Percentiles rank a stretch among this genome's conserved stretches.
Evolutionary conservation across 2,113 vertebrate species (phyloP).

Genomic region (Saccopteryx leptura): DNA sequence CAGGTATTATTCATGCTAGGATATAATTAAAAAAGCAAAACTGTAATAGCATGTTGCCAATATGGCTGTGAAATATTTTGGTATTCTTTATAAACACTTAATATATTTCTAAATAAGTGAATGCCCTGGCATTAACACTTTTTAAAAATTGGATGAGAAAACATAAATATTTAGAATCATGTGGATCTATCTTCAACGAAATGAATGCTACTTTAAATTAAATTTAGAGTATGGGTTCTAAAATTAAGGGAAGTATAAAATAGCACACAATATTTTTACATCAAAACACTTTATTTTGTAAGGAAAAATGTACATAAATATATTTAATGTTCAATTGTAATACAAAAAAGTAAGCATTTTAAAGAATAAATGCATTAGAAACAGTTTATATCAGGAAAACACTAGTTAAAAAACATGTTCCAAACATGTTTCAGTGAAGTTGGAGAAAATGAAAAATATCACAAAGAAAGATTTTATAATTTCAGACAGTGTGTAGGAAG

Average conservation of each 20-base stretch:
- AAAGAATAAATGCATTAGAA: background rate
- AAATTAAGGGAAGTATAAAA: background rate
- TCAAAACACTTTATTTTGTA: background rate
- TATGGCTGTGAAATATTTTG: background rate
- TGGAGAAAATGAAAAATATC: conserved; percentile 6
- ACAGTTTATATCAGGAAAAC: background rate
- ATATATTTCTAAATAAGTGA: background rate
- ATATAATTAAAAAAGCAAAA: conserved; percentile 38
- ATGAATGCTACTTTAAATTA: background rate
- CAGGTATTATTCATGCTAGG: background rate
- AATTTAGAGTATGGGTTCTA: background rate
- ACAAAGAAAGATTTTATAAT: conserved; percentile 35
- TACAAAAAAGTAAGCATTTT: background rate
- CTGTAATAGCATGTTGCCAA: background rate
- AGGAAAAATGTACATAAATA: background rate
- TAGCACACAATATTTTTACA: background rate
- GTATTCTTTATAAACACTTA: background rate
- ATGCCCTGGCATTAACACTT: background rate
- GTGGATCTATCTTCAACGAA: background rate
- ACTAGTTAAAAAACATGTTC: background rate
- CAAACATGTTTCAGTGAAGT: background rate
- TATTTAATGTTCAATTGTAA: background rate
- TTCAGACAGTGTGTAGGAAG: background rate
- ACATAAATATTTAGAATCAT: background rate
- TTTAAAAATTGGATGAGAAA: background rate